phyloP scores from a whole-genome alignment of 2,113 vertebrate genomes.

The Helogale parvula region DNA sequence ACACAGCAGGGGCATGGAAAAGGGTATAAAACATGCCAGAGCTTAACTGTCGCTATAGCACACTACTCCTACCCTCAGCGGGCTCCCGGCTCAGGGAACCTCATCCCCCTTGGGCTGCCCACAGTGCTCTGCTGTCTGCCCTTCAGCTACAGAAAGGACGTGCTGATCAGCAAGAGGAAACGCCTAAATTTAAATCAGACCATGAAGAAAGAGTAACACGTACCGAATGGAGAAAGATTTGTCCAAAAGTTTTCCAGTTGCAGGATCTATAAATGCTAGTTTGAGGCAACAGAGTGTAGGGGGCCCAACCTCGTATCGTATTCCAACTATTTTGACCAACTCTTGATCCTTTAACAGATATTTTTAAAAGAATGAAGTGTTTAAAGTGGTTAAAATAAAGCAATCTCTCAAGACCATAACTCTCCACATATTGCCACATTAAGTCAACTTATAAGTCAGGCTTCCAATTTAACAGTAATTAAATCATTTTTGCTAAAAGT shows the following conservation, averaged over 20 bases:
- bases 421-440: not conserved
- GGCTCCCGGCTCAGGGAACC: not conserved
- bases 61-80: not conserved
- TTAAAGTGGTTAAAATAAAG: conserved; percentile 41
- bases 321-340: conserved; percentile 97
- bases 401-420: not conserved
- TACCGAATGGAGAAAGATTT: conserved; percentile 97
- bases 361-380: not conserved
- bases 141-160: not conserved
- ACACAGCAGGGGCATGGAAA: not conserved
- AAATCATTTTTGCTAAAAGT: not conserved
- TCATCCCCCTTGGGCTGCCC: not conserved
- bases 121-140: not conserved
- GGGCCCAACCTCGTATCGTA: conserved; percentile 96
- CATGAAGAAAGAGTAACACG: conserved; percentile 27
- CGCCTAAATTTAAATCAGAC: not conserved
- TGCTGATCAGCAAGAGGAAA: not conserved
- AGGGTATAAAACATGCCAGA: too few species aligned
- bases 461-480: not conserved
- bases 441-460: not conserved
- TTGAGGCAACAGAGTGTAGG: conserved; percentile 97
- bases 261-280: conserved; percentile 94
- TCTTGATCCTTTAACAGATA: conserved; percentile 94
- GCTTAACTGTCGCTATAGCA: not conserved
- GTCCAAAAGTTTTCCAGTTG: conserved; percentile 92